Evolutionary conservation across 2,888 invertebrate genomes (phyloP), one percentile per base, ranked within the genome.

Genomic region (Limulus polyphemus): DNA sequence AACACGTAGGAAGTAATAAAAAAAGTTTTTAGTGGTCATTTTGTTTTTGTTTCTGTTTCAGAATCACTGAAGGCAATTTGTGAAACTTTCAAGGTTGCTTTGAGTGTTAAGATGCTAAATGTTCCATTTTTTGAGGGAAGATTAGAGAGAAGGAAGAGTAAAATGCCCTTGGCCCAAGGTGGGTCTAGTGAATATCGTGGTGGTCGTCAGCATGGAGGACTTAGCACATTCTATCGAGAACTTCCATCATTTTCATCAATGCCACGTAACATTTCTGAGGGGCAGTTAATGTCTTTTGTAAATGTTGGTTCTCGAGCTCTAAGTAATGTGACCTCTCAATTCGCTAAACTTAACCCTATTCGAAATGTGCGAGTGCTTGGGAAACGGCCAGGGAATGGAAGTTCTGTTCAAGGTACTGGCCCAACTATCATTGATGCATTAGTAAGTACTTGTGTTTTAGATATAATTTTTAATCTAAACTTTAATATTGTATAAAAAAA

Each of bases 61-160:
- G 95, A 94, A 79, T 92, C 92, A 0, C 77, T 95, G 59, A 87
- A 86, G 74, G 86, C 92, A 0, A 88, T 95, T 68, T 87, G 88
- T 70, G 93, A 94, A 75, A 87, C 90, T 49, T 84, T 91, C 59
- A 70, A 69, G 65, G 89, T 91, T 47, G 89, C 90, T 1, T 80
- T 88, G 63, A 87, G 89, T 69, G 85, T 88, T 62, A 82, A 83
- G 1, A 83, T 82, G 11, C 55, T 69, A 10, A 69, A 69, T 56
- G 71, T 87, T 61, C 83, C 84, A 0, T 84, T 85, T 74, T 79
- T 82, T 14, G 84, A 84, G 57, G 86, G 86, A 0, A 82, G 83
- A 58, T 81, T 83, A 67, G 75, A 72, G 47, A 61, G 70, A 49
- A 61, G 70, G 51, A 70, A 70, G 54, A 71, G 69, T 58, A 71